A percentile compares a stretch with the other conserved stretches of the same genome.
phyloP scores from a whole-genome alignment of 2,113 vertebrate species.

The Clarias macrocephalus region DNA sequence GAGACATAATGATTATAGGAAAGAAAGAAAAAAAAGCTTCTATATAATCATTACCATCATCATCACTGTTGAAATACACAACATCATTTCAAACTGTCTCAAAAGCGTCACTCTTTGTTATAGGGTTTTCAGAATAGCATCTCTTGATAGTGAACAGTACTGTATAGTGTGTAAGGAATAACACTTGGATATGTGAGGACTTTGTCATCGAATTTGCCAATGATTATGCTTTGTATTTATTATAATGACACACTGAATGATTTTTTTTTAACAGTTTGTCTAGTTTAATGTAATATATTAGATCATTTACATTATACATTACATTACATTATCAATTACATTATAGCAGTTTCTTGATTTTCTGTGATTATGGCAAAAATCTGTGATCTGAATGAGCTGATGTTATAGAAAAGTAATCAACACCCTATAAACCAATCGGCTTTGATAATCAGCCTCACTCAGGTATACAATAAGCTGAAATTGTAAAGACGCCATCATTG shows the following conservation, averaged over 20 bases:
- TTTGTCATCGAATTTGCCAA: not conserved
- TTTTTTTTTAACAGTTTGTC: not conserved
- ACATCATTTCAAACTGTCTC: not conserved
- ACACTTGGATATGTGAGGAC: not conserved
- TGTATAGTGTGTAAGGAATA: not conserved
- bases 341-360: no score
- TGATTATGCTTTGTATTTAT: not conserved
- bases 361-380: no score
- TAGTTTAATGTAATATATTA: no score
- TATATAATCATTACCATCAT: not conserved
- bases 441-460: not conserved
- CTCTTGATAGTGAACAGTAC: not conserved
- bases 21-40: not conserved
- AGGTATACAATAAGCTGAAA: not conserved
- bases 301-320: no score
- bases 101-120: not conserved
- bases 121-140: not conserved
- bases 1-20: not conserved
- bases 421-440: no score
- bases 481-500: not conserved
- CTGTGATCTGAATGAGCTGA: no score
- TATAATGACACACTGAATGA: not conserved
- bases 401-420: no score
- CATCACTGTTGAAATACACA: not conserved
- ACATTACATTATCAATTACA: no score